Evolutionary conservation across 2,888 invertebrate species (phyloP).

Genomic region (Opisthograptis luteolata): DNA sequence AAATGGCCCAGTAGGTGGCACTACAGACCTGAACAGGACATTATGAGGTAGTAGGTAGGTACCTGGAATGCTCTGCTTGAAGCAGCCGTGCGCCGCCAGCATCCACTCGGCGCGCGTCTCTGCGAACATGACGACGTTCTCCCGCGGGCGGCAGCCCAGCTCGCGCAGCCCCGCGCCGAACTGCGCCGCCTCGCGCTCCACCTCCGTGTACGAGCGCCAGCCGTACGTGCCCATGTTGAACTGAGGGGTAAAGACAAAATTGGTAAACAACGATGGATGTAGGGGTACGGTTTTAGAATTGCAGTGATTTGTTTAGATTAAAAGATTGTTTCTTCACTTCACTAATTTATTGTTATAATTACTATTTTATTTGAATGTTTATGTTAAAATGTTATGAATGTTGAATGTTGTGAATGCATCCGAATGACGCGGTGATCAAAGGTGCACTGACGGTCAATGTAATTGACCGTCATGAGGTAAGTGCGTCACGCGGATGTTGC

Average conservation of each 20-base stretch:
- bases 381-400: no score
- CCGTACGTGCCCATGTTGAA: conserved; percentile 96
- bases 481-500: no score
- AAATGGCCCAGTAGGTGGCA: no score
- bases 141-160: conserved; percentile 88
- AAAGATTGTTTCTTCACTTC: no score
- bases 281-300: not conserved
- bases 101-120: conserved; percentile 99
- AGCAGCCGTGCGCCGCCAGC: conserved; percentile 97
- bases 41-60: conserved; percentile 34
- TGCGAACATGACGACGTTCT: conserved; percentile 96
- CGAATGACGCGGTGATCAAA: no score
- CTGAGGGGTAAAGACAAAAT: conserved; percentile 72
- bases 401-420: no score
- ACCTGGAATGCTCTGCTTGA: conserved; percentile 96
- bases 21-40: no score
- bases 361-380: no score
- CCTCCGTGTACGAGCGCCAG: conserved; percentile 93
- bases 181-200: conserved; percentile 89
- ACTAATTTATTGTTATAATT: no score
- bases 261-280: not conserved
- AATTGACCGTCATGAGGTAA: no score
- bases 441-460: no score
- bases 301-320: no score
- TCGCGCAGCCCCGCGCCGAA: conserved; percentile 94